phyloP scores from a whole-genome alignment of 2,113 vertebrate genomes.

The Gymnocephalus cernua region DNA sequence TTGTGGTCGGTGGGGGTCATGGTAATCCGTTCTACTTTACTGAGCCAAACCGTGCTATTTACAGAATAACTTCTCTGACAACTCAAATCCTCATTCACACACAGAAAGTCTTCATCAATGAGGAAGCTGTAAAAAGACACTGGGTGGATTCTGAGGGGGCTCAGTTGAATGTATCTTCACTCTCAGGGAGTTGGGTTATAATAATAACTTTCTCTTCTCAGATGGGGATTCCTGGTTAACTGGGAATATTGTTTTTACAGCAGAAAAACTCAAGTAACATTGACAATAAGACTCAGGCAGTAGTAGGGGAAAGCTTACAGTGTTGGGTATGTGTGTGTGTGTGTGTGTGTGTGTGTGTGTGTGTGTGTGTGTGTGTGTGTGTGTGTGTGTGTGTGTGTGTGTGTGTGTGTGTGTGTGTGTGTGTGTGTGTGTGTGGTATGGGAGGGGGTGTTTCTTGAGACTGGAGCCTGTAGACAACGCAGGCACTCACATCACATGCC shows the following conservation, averaged over 20 bases:
- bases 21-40: neutral
- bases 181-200: neutral
- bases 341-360: neutral
- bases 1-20: neutral
- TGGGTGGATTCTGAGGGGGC: neutral
- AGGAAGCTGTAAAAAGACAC: neutral
- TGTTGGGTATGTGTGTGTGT: neutral
- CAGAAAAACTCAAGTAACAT: neutral
- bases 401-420: neutral
- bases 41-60: neutral
- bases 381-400: conserved; percentile 4
- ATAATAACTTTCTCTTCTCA: neutral
- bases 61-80: neutral
- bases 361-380: neutral
- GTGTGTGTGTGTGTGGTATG: neutral
- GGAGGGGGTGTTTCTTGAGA: conserved; percentile 8
- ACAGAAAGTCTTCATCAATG: neutral
- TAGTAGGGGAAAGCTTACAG: neutral
- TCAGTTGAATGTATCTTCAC: neutral
- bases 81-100: neutral
- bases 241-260: neutral
- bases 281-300: neutral
- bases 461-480: neutral
- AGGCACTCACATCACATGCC: conserved; percentile 63
- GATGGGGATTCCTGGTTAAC: neutral